Conservation (phyloP, 1,140 invertebrate species). For the Lasaia peninsularis region DNA sequence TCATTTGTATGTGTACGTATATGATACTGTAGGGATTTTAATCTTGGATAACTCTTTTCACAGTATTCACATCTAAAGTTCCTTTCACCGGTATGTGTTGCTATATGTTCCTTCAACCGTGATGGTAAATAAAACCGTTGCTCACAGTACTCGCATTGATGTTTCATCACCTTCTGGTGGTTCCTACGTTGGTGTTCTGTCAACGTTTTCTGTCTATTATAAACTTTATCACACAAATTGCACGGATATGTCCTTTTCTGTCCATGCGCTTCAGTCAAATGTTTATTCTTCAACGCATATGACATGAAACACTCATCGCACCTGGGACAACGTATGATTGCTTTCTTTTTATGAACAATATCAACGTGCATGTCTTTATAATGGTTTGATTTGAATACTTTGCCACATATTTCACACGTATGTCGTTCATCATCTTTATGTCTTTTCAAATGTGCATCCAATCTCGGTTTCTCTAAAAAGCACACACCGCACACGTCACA, state of each 20-base stretch:
- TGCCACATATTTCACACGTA: constrained; percentile 65
- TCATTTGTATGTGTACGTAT: constrained; percentile 42
- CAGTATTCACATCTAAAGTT: constrained; percentile 77
- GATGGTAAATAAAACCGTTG: constrained; percentile 61
- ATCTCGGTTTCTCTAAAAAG: constrained; percentile 56
- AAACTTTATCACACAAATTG: constrained; percentile 68
- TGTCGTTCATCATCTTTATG: constrained; percentile 61
- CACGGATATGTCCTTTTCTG: constrained; percentile 65
- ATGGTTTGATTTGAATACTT: constrained; percentile 67
- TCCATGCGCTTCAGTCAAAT: constrained; percentile 63
- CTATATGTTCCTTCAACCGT: constrained; percentile 72
- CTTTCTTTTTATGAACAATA: constrained; percentile 67
- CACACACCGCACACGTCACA: constrained; percentile 67
- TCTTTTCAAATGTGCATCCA: constrained; percentile 59
- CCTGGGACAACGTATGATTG: constrained; percentile 58
- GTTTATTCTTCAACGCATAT: constrained; percentile 63
- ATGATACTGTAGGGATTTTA: constrained; percentile 51
- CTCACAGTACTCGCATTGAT: constrained; percentile 68
- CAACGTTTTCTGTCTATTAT: constrained; percentile 64
- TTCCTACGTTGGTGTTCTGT: constrained; percentile 63
- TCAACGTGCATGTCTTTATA: constrained; percentile 70
- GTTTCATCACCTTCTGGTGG: constrained; percentile 62
- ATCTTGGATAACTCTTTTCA: constrained; percentile 54
- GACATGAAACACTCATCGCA: constrained; percentile 70
- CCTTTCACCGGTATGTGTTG: constrained; percentile 80